Conservation (phyloP, 2,888 invertebrate species). For the Watsonalla binaria region DNA sequence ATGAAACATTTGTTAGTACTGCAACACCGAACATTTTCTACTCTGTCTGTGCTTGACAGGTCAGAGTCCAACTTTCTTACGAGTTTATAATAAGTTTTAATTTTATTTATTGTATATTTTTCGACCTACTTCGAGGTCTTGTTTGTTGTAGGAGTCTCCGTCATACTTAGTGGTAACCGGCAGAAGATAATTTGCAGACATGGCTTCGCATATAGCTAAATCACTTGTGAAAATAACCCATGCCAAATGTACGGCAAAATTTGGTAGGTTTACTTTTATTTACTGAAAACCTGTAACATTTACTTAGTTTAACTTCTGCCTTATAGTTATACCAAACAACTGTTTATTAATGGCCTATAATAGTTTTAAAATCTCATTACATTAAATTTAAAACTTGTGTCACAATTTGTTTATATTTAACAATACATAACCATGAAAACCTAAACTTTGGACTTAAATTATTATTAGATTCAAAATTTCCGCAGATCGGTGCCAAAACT, state of each 20-base stretch:
- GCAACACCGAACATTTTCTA: slow-evolving; percentile 1
- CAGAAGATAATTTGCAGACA: slow-evolving; percentile 31
- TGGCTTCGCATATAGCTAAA: slow-evolving; percentile 72
- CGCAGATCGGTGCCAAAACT: slow-evolving; percentile 28
- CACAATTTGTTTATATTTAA: slow-evolving; percentile 3
- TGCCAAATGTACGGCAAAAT: slow-evolving; percentile 59
- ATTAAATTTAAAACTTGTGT: neutral
- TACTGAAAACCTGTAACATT: too few relatives aligned
- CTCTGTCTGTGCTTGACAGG: slow-evolving; percentile 36
- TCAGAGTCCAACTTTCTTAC: slow-evolving; percentile 71
- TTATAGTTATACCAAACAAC: neutral
- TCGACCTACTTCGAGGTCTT: slow-evolving; percentile 6
- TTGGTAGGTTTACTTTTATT: slow-evolving; percentile 43
- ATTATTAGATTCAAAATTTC: slow-evolving; percentile 44
- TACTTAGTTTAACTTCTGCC: too few relatives aligned
- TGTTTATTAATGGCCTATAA: neutral
- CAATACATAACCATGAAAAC: neutral
- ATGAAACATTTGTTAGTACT: too few relatives aligned
- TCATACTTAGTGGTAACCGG: slow-evolving; percentile 23
- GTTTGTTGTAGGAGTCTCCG: slow-evolving; percentile 32
- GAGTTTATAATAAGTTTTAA: slow-evolving; percentile 40
- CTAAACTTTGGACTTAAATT: slow-evolving; percentile 58
- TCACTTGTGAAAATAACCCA: slow-evolving; percentile 57
- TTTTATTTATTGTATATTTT: slow-evolving; percentile 22
- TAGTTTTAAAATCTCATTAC: neutral